Evolutionary conservation across 1,140 invertebrate species (phyloP).

Genomic region (Chrysomallon squamiferum): DNA sequence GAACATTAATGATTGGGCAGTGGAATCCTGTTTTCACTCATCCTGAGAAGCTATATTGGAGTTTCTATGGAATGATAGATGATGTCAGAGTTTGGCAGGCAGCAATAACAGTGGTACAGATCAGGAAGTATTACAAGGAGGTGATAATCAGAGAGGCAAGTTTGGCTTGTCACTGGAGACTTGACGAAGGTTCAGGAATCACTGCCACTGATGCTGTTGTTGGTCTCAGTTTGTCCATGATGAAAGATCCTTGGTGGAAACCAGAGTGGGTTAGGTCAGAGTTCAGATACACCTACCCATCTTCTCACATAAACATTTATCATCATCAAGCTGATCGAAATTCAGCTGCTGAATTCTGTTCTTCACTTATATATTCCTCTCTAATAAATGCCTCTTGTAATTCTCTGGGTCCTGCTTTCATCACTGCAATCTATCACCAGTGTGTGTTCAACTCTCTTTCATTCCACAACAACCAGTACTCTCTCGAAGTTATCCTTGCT

Average conservation of each 20-base stretch:
- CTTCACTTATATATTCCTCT: slow-evolving; percentile 4
- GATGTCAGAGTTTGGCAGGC: slow-evolving; percentile 36
- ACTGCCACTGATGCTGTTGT: slow-evolving; percentile 15
- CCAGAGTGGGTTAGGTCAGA: slow-evolving; percentile 18
- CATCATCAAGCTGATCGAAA: background rate
- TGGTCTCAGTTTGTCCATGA: slow-evolving; percentile 11
- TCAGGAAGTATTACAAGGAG: slow-evolving; percentile 17
- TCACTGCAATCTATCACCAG: slow-evolving; percentile 12
- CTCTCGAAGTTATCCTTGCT: slow-evolving; percentile 21
- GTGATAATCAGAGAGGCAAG: background rate
- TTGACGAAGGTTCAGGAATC: slow-evolving; percentile 20
- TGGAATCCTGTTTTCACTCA: no score
- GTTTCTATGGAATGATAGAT: slow-evolving; percentile 27
- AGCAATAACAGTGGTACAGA: slow-evolving; percentile 18
- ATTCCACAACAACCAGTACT: background rate
- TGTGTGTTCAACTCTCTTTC: slow-evolving; percentile 18
- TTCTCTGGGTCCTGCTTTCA: slow-evolving; percentile 7
- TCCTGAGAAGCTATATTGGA: slow-evolving; percentile 23
- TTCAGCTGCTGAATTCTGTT: slow-evolving; percentile 12
- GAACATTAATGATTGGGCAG: no score
- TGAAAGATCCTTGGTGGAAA: slow-evolving; percentile 16
- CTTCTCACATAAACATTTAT: slow-evolving; percentile 5
- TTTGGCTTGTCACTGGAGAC: slow-evolving; percentile 30
- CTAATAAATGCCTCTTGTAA: slow-evolving; percentile 17
- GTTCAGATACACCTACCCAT: slow-evolving; percentile 20